Evolutionary conservation across 2,797 vertebrate genomes (phyloP).

Genomic region (Picus viridis): DNA sequence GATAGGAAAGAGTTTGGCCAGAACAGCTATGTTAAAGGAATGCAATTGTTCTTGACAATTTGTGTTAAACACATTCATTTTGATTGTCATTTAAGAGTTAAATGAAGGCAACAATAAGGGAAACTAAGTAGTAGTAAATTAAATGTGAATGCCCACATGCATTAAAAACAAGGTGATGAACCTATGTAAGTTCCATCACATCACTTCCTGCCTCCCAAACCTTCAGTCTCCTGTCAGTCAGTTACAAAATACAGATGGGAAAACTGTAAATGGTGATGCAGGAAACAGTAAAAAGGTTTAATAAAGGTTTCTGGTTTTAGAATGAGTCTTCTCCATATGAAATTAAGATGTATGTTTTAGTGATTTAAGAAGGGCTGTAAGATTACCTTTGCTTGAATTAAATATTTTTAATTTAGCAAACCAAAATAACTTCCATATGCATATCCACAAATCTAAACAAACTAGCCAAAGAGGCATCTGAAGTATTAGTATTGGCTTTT

Average conservation of each 20-base stretch:
- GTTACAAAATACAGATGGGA: not conserved
- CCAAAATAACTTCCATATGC: not conserved
- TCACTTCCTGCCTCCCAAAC: rapidly evolving
- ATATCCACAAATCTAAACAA: not conserved
- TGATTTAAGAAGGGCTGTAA: not conserved
- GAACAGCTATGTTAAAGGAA: conserved; percentile 29
- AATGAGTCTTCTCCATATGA: not conserved
- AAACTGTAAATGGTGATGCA: not conserved
- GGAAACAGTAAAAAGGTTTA: not conserved
- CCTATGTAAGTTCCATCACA: not conserved
- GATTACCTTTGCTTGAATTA: not conserved
- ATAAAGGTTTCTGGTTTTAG: not conserved
- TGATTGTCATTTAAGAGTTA: not conserved
- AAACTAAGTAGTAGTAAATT: not conserved
- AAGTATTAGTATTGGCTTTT: not conserved
- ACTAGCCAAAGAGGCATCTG: not conserved
- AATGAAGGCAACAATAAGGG: not conserved
- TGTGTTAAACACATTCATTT: conserved; percentile 41
- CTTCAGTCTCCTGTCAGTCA: not conserved
- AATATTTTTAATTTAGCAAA: not conserved
- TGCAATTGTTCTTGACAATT: conserved; percentile 48
- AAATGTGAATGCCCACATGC: not conserved
- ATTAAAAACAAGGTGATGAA: not conserved
- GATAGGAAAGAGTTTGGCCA: conserved; percentile 9
- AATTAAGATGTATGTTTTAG: not conserved